Percentiles rank a stretch among this genome's conserved stretches.
Conservation (phyloP, 2,797 vertebrate genomes). For the Neostethus bicornis region DNA sequence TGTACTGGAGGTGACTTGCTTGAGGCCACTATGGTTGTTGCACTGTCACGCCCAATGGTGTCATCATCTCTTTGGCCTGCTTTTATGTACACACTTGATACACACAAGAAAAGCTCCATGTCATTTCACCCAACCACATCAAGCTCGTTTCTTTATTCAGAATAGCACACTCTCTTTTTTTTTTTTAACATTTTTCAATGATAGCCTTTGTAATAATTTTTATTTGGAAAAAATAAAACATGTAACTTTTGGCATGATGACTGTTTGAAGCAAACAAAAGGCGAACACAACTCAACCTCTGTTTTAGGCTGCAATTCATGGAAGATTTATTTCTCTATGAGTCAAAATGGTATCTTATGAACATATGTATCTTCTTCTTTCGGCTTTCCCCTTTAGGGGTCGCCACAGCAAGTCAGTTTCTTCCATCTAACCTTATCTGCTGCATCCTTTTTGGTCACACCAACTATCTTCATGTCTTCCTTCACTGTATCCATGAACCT, state of each 20-base stretch:
- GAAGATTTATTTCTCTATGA: constrained; percentile 46
- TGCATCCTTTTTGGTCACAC: no score
- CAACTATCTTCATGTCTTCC: no score
- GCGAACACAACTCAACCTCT: constrained; percentile 26
- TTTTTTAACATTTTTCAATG: constrained; percentile 14
- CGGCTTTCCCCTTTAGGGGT: no score
- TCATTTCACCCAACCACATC: constrained; percentile 43
- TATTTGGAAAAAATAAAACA: constrained; percentile 22
- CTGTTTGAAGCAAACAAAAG: constrained; percentile 16
- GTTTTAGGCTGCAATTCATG: constrained; percentile 31
- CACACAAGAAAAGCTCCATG: constrained; percentile 40
- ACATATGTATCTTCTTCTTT: constrained; percentile 12
- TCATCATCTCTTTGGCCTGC: constrained; percentile 66
- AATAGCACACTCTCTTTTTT: constrained; percentile 25
- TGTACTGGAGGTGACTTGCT: constrained; percentile 54
- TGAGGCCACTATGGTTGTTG: constrained; percentile 53
- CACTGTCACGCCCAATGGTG: constrained; percentile 61
- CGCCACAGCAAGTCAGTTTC: no score
- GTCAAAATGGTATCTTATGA: constrained; percentile 27
- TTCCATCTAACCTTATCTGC: no score
- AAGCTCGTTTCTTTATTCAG: constrained; percentile 31
- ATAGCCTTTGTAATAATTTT: constrained; percentile 6
- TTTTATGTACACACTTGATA: constrained; percentile 59
- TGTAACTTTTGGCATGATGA: constrained; percentile 32
- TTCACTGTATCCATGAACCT: no score